phyloP scores from a whole-genome alignment of 2,888 invertebrate genomes.

The Therioaphis trifolii region DNA sequence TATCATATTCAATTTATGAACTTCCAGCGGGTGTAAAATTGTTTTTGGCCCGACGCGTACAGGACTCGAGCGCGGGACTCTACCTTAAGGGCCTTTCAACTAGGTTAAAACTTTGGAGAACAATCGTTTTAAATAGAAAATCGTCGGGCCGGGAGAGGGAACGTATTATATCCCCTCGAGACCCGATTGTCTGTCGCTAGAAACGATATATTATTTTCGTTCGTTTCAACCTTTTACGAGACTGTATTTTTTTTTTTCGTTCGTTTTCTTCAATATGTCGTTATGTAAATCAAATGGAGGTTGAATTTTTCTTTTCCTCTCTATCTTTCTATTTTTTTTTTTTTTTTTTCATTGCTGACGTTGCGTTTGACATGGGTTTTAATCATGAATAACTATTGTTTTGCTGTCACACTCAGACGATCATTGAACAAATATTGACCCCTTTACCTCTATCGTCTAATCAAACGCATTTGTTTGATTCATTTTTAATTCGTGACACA shows the following conservation, averaged over 20 bases:
- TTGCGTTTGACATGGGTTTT: slow-evolving; percentile 15
- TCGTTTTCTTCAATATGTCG: slow-evolving; percentile 22
- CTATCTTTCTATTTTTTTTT: background rate
- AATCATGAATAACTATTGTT: slow-evolving; percentile 26
- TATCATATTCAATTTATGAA: background rate
- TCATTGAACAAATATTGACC: background rate
- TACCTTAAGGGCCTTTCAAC: background rate
- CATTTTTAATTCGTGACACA: background rate
- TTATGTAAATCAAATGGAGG: slow-evolving; percentile 21
- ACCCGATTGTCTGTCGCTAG: background rate
- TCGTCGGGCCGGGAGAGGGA: background rate
- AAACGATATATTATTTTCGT: slow-evolving; percentile 27
- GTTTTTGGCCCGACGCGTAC: no score
- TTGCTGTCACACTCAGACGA: background rate
- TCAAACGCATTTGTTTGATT: background rate
- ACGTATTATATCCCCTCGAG: background rate
- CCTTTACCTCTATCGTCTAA: background rate
- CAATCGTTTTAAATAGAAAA: slow-evolving; percentile 21
- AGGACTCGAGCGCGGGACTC: background rate
- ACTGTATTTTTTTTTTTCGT: background rate
- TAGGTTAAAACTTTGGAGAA: background rate
- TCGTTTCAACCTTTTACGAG: background rate
- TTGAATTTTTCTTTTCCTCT: no score
- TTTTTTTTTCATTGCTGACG: background rate
- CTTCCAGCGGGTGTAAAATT: background rate